phyloP scores from a whole-genome alignment of 92 coral and sea anemone genomes.

The Epizoanthus fatuus region DNA sequence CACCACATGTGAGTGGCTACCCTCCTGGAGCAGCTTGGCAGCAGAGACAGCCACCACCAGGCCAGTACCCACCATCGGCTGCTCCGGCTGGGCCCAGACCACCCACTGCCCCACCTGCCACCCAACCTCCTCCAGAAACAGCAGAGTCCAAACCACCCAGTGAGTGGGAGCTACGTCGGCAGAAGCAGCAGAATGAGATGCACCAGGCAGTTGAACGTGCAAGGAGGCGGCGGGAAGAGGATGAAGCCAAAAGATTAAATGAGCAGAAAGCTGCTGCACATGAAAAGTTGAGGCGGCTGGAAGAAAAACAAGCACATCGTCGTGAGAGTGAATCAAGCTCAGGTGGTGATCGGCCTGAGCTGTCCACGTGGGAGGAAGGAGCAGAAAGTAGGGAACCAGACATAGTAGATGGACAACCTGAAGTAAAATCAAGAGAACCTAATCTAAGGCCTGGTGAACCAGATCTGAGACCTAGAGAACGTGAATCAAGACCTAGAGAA shows the following conservation, averaged over 20 bases:
- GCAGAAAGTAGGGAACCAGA: conserved; percentile 4
- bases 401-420: neutral
- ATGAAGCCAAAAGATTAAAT: conserved; percentile 78
- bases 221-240: conserved; percentile 90
- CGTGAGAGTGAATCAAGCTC: conserved; percentile 45
- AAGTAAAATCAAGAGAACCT: neutral
- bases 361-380: conserved; percentile 7
- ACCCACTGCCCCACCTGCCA: conserved; percentile 33
- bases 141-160: conserved; percentile 45
- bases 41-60: conserved; percentile 72
- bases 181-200: conserved; percentile 90
- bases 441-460: conserved; percentile 8
- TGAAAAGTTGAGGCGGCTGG: conserved; percentile 84
- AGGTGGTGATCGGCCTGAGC: conserved; percentile 52
- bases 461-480: conserved; percentile 38
- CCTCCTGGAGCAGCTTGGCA: conserved; percentile 72
- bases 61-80: conserved; percentile 68
- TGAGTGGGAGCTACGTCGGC: conserved; percentile 74
- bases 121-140: conserved; percentile 44
- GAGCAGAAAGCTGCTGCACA: conserved; percentile 87
- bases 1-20: conserved; percentile 42
- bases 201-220: conserved; percentile 94
- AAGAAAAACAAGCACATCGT: conserved; percentile 61
- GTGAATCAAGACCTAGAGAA: neutral
- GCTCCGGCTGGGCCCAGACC: conserved; percentile 46